A percentile compares a stretch with the other conserved stretches of the same genome.
These are phyloP conservation scores for Drosophila melanogaster DNA, from an alignment of 1,140 invertebrate genomes.

Conservation along the genomic window DNA sequence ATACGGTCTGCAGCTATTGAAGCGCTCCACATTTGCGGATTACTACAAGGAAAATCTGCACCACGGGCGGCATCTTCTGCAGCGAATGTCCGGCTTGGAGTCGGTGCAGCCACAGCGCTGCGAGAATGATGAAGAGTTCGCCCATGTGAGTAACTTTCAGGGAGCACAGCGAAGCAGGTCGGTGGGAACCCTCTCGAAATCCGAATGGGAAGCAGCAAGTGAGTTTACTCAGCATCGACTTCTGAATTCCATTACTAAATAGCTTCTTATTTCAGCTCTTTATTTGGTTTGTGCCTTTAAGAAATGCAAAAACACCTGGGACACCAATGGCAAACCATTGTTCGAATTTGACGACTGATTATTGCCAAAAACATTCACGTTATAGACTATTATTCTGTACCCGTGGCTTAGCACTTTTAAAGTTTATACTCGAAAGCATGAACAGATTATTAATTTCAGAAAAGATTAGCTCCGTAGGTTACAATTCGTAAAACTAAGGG, in stretches of 20 bases:
- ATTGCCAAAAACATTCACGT: conserved; percentile 1
- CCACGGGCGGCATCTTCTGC: conserved; percentile 86
- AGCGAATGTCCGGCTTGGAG: conserved; percentile 91
- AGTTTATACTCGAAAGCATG: conserved; percentile 33
- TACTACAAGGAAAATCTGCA: conserved; percentile 90
- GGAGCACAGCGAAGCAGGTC: conserved; percentile 77
- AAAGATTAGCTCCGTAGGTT: conserved; percentile 7
- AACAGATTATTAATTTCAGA: conserved; percentile 34
- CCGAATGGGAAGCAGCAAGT: conserved; percentile 97
- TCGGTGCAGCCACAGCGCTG: conserved; percentile 87
- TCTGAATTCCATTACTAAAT: fast-evolving
- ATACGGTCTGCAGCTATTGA: conserved; percentile 92
- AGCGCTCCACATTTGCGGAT: conserved; percentile 91
- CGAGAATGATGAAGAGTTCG: conserved; percentile 88
- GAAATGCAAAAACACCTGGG: conserved; percentile 89
- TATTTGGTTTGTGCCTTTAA: conserved; percentile 94
- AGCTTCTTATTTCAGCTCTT: conserved; percentile 88
- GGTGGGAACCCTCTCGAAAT: conserved; percentile 92
- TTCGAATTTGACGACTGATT: conserved; percentile 84
- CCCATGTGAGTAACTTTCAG: conserved; percentile 87
- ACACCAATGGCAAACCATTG: conserved; percentile 87
- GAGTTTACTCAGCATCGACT: conserved; percentile 76
- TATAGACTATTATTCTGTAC: conserved; percentile 9
- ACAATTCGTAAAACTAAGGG: neutral
- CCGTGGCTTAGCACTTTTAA: conserved; percentile 1